Conservation (phyloP, 2,113 vertebrate species). For the Elephas maximus region DNA sequence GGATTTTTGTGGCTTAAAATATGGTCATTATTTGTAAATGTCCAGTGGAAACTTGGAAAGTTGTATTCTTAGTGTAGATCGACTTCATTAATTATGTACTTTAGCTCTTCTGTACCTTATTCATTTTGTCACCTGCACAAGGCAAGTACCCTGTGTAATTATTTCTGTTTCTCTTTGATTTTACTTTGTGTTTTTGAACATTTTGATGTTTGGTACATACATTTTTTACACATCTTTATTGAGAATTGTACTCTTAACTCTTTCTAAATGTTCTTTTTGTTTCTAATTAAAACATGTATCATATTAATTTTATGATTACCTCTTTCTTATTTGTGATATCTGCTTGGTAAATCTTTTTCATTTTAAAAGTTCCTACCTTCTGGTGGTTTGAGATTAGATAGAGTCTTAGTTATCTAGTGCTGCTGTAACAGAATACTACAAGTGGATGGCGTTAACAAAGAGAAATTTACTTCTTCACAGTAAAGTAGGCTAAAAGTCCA, state of each 20-base stretch:
- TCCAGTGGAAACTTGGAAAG: neutral
- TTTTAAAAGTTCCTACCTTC: neutral
- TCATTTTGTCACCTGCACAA: neutral
- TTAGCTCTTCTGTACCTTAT: neutral
- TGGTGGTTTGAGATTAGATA: neutral
- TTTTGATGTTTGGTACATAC: neutral
- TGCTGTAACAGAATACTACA: no score
- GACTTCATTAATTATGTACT: neutral
- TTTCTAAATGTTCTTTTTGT: neutral
- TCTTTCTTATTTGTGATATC: neutral
- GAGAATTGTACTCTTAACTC: neutral
- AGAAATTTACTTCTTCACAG: no score
- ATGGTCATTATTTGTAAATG: neutral
- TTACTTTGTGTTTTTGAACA: neutral
- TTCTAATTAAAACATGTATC: neutral
- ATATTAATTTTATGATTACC: neutral
- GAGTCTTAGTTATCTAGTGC: no score
- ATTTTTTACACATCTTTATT: neutral
- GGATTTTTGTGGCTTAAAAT: constrained; percentile 44
- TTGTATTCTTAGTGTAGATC: neutral
- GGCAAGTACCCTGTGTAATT: neutral
- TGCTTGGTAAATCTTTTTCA: neutral
- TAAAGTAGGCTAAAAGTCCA: no score
- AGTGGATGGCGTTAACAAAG: no score
- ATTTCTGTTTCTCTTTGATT: neutral